Evolutionary conservation across 2,797 vertebrate genomes (phyloP), one percentile per base, ranked within the genome.

Genomic region (Sebastes steindachneri): DNA sequence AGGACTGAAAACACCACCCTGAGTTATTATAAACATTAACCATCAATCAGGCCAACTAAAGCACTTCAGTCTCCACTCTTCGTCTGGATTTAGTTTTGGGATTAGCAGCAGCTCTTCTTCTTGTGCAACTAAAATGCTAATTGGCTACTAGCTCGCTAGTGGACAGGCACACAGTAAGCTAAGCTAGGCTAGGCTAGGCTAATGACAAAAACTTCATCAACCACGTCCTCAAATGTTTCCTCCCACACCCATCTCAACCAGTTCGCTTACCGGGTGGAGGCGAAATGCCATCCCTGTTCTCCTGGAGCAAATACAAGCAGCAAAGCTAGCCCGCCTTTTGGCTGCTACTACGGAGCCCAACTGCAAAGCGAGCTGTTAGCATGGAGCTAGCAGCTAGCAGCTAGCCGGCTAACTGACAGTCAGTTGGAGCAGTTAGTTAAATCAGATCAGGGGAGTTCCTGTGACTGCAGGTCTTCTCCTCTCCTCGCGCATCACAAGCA

Each of bases 331-430:
- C 60, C 41, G 62, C 68, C 17, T 73, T 48, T 76, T 33, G 35
- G 75, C 72, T 37, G 77, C 72, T 37, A 66, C 74, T 58, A 71
- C 28, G 17, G 68, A 86, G 85, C 74, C 59, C 35, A 37, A 37
- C 73, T 17, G 74, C 73, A 64, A 55, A 70, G 65, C 63, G 75
- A 70, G 19, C 54, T 37, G 83, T 83, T 90, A 90, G 90, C 86
- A 84, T 80, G 69, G 54, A 82, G 82, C 64, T 8, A 77, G 73
- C 29, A 71, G 88, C 88, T 91, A 73, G 77, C 80, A 68, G 86
- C 87, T 92, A 93, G 82, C 89, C 93, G 89, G 92, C 93, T 94
- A 92, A 92, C 87, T 94, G 92, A 91, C 94, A 93, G 91, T 85
- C 89, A 14, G 35, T 37, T 37, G 12, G 35, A 37, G 35, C 35